A percentile compares a stretch with the other conserved stretches of the same genome.
Evolutionary conservation across 2,888 invertebrate genomes (phyloP).

Genomic region (Cantharis lateralis): DNA sequence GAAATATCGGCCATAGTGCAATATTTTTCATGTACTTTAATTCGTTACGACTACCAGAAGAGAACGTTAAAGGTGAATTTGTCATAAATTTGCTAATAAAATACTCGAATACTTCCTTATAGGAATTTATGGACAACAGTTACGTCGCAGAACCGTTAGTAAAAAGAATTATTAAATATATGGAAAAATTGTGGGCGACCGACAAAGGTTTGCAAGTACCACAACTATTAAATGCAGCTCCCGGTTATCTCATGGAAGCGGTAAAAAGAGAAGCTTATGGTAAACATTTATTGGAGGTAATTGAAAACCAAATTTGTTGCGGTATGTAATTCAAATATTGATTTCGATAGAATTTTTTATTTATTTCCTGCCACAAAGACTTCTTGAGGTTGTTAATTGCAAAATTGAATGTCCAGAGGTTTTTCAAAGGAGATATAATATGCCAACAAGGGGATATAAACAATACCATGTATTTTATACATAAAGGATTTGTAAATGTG

Average conservation of each 20-base stretch:
- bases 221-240: conserved; percentile 32
- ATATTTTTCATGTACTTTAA: conserved; percentile 31
- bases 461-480: conserved; percentile 40
- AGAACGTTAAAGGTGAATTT: conserved; percentile 21
- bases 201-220: conserved; percentile 38
- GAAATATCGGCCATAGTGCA: conserved; percentile 37
- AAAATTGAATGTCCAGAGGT: conserved; percentile 29
- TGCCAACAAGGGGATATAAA: conserved; percentile 41
- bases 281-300: conserved; percentile 37
- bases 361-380: conserved; percentile 38
- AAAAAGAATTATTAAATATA: conserved; percentile 32
- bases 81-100: too few species aligned
- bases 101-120: neutral
- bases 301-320: neutral
- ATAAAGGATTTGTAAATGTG: conserved; percentile 35
- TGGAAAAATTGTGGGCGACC: conserved; percentile 36
- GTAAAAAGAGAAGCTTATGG: conserved; percentile 38
- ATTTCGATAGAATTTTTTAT: conserved; percentile 31
- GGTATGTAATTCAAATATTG: neutral
- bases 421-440: conserved; percentile 36
- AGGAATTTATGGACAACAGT: conserved; percentile 35
- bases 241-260: conserved; percentile 33
- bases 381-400: conserved; percentile 37
- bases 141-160: conserved; percentile 34
- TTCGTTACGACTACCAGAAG: conserved; percentile 30